Percentiles rank a stretch among this genome's conserved stretches.
phyloP scores from a whole-genome alignment of 92 coral and sea anemone genomes.

The Muricea muricata region DNA sequence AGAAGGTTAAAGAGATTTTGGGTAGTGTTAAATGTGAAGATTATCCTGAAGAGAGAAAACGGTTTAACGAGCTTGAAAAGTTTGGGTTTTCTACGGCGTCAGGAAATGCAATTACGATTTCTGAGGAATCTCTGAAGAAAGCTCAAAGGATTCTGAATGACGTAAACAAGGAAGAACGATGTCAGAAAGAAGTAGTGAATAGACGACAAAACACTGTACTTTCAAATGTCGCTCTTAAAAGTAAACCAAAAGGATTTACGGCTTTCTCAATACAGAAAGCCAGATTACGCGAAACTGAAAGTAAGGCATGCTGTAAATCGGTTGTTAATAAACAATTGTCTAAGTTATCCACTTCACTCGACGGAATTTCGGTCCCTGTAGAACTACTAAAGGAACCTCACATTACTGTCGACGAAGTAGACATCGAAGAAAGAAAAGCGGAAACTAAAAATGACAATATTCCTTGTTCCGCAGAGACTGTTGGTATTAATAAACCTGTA shows the following conservation, averaged over 20 bases:
- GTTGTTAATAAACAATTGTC: background rate
- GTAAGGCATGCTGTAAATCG: background rate
- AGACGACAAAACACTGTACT: too few species aligned
- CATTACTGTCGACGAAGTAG: background rate
- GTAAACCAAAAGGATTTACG: too few species aligned
- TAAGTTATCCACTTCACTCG: conserved; percentile 70
- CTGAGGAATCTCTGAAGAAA: conserved; percentile 71
- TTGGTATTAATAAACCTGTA: background rate
- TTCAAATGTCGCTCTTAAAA: too few species aligned
- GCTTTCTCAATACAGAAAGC: too few species aligned
- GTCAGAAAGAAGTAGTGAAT: background rate
- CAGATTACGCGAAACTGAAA: too few species aligned
- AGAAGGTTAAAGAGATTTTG: conserved; percentile 48
- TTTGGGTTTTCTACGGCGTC: conserved; percentile 74
- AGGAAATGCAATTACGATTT: conserved; percentile 63
- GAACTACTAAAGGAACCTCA: conserved; percentile 64
- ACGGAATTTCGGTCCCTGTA: conserved; percentile 57
- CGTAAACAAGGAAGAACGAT: background rate
- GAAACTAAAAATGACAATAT: background rate
- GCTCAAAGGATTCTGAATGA: conserved; percentile 26
- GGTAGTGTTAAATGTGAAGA: conserved; percentile 1
- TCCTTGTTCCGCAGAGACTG: background rate
- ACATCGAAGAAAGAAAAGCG: background rate
- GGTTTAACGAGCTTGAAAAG: background rate
- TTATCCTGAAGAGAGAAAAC: background rate